Conservation (phyloP, 1,140 invertebrate genomes). For the Anoplolepis gracilipes region DNA sequence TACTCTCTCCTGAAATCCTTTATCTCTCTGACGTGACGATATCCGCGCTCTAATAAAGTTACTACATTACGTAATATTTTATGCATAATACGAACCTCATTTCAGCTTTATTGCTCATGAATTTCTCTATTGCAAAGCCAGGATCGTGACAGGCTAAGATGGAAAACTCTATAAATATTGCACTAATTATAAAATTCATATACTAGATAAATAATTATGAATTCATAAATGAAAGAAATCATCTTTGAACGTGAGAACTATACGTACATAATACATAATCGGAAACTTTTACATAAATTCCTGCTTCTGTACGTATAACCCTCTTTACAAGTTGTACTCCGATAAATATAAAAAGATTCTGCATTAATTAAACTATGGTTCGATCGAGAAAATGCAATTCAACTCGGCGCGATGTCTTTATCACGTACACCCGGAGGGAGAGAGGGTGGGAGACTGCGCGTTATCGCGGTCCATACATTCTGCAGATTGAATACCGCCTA, state of each 20-base stretch:
- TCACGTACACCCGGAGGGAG: not conserved
- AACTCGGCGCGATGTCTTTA: slow-evolving; percentile 42
- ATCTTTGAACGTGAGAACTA: not conserved
- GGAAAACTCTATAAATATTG: not conserved
- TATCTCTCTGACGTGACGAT: not conserved
- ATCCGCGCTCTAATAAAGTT: not conserved
- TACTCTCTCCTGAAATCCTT: not conserved
- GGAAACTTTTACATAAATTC: not conserved
- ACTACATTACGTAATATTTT: not conserved
- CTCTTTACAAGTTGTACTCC: not conserved
- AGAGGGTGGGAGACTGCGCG: not conserved
- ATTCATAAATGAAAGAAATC: not conserved
- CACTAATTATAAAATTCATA: too few species aligned
- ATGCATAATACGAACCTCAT: slow-evolving; percentile 19
- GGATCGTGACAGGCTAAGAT: not conserved
- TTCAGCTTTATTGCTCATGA: slow-evolving; percentile 42
- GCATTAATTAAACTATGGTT: slow-evolving; percentile 18
- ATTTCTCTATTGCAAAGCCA: slow-evolving; percentile 35
- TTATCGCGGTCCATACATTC: slow-evolving; percentile 15
- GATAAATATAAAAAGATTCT: not conserved
- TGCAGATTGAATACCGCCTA: slow-evolving; percentile 45
- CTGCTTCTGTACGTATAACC: not conserved
- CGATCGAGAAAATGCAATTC: slow-evolving; percentile 29
- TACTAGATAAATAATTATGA: too few species aligned
- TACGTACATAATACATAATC: not conserved